Base-by-base conservation (phyloP, 2,888 invertebrate genomes). In the Cantharis rufa region DNA sequence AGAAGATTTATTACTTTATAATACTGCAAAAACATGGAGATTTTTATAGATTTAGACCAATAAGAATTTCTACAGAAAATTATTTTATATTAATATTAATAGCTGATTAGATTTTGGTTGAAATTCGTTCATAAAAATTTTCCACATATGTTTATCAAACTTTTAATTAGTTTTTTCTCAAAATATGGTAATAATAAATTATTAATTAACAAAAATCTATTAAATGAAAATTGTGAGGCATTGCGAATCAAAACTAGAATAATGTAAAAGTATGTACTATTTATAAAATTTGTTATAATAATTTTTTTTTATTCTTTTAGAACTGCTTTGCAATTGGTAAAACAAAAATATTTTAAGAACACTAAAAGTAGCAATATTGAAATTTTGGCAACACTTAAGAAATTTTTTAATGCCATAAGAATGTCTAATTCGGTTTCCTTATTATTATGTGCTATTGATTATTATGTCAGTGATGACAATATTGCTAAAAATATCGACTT, bases 381-480 rank as follows among this genome's bases (percentile, higher is more conserved):
- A 9, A 21, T 24, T 18, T 21, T 77, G 10, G 75, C 81, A 10
- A 77, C 75, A 16, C 74, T 83, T 18, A 79, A 77, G 13, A 80
- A 80, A 74, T 73, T 81, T 32, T 78, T 81, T n/a, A 68, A 79
- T 21, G 71, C 78, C 0, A 32, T 81, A 7, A 75, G 78, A 68
- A 62, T 73, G 7, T 80, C 81, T 0, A 81, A 79, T 75, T 83
- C 82, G 1, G 72, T 71, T 62, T 71, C 74, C 18, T 74, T 87
- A 61, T 82, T 86, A 48, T 78, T 81, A 66, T 83, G 83, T 71
- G 73, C 84, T 24, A 70, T 83, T 2, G 80, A 83, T 28, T 70
- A 83, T 13, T 85, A 82, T 74, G 63, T 81, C 10, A 76, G 68
- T 69, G 78, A 78, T 13, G 27, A 75, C n/a, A 72, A 74, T 69